Evolutionary conservation across 2,888 invertebrate genomes (phyloP).

Genomic region (Heteromurus nitidus): DNA sequence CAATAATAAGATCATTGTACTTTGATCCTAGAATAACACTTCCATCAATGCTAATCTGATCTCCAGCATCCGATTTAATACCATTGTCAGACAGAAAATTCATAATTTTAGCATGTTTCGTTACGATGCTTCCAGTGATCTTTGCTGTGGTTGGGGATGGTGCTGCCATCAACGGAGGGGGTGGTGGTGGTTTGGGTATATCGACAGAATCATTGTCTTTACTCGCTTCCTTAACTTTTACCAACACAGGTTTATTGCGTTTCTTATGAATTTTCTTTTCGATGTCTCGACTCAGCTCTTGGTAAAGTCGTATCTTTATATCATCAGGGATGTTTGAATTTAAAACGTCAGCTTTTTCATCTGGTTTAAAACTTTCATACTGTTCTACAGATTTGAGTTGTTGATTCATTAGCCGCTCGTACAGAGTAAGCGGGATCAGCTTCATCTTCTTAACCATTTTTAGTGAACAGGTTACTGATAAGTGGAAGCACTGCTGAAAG

Average conservation of each 20-base stretch:
- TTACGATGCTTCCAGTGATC: background rate
- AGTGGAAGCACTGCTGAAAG: conserved; percentile 5
- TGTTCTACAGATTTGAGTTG: background rate
- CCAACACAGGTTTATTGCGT: background rate
- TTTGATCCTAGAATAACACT: background rate
- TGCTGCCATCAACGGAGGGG: background rate
- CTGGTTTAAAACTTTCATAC: too few relatives aligned
- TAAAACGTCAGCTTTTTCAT: background rate
- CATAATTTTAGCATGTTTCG: background rate
- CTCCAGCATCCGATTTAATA: background rate
- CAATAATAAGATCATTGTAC: background rate
- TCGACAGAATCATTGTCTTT: background rate
- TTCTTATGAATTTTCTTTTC: background rate
- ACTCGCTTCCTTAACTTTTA: background rate
- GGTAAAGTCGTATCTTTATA: conserved; percentile 29
- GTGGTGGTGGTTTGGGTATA: background rate
- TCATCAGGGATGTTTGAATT: conserved; percentile 23
- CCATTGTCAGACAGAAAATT: background rate
- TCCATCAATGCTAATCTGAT: background rate
- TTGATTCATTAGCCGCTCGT: background rate
- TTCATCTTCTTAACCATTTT: conserved; percentile 20
- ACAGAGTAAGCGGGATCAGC: conserved; percentile 1
- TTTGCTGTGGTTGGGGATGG: background rate
- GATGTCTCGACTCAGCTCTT: background rate
- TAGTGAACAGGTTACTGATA: background rate